These are phyloP conservation scores for Mohoua ochrocephala DNA, from an alignment of 2,113 vertebrate genomes.

Conservation along the genomic window DNA sequence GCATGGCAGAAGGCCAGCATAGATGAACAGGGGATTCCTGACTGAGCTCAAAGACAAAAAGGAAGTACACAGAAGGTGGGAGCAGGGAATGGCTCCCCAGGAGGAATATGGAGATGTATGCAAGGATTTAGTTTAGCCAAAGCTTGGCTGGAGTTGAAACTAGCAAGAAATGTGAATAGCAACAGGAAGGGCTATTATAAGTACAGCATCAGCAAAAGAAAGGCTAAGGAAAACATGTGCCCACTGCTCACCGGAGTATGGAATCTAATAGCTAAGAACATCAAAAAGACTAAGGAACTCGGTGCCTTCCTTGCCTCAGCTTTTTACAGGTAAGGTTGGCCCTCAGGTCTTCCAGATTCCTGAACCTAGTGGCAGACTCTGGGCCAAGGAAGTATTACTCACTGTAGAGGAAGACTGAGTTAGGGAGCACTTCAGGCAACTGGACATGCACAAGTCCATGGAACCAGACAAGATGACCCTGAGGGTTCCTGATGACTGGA, in stretches of 20 bases:
- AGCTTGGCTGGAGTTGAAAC: background rate
- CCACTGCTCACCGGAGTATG: background rate
- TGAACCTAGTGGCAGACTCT: background rate
- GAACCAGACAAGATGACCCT: background rate
- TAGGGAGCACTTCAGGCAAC: background rate
- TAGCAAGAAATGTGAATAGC: background rate
- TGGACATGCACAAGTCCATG: background rate
- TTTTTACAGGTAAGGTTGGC: background rate
- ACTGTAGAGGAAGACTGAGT: background rate
- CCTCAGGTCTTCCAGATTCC: background rate
- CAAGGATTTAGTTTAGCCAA: background rate
- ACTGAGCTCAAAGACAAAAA: background rate
- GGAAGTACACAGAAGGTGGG: background rate
- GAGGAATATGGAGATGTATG: background rate
- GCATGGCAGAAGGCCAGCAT: background rate
- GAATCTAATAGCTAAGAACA: background rate
- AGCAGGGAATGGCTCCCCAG: background rate
- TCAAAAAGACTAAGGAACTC: background rate
- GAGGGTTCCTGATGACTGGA: background rate
- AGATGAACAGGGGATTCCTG: background rate
- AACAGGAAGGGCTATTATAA: background rate
- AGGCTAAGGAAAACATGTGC: background rate
- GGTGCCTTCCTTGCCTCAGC: background rate
- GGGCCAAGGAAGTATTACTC: background rate
- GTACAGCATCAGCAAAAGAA: background rate